Conservation (phyloP, 2,888 invertebrate species). For the Drosophila anceps region DNA sequence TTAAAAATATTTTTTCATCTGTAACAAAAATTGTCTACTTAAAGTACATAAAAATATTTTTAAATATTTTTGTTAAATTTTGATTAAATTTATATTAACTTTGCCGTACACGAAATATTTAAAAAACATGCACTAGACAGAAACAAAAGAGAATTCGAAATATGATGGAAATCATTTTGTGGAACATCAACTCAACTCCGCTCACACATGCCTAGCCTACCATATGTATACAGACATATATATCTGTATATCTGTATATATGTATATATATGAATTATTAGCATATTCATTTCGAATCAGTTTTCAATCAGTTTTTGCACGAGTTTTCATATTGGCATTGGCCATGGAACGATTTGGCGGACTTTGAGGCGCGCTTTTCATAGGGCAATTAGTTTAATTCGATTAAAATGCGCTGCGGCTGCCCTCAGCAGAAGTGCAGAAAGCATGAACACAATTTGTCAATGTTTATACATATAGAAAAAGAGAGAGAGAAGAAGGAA, state of each 20-base stretch:
- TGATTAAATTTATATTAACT: too few relatives aligned
- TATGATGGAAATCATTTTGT: background rate
- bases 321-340: slow-evolving; percentile 27
- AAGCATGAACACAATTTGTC: slow-evolving; percentile 51
- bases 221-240: too few relatives aligned
- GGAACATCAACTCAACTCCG: slow-evolving; percentile 28
- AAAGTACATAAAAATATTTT: too few relatives aligned
- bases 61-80: too few relatives aligned
- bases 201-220: background rate
- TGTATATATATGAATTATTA: slow-evolving; percentile 22
- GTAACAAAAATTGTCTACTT: too few relatives aligned
- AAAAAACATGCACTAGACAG: too few relatives aligned
- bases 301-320: slow-evolving; percentile 62
- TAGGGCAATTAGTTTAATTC: slow-evolving; percentile 77
- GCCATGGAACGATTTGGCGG: slow-evolving; percentile 16
- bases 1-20: too few relatives aligned
- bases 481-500: background rate
- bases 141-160: too few relatives aligned
- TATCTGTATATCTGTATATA: too few relatives aligned
- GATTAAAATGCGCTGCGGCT: slow-evolving; percentile 65
- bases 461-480: slow-evolving; percentile 6
- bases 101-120: too few relatives aligned
- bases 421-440: slow-evolving; percentile 20
- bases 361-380: slow-evolving; percentile 37
- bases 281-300: slow-evolving; percentile 52